Base-by-base conservation (phyloP, 2,113 vertebrate genomes). In the Tychaedon coryphoeus region DNA sequence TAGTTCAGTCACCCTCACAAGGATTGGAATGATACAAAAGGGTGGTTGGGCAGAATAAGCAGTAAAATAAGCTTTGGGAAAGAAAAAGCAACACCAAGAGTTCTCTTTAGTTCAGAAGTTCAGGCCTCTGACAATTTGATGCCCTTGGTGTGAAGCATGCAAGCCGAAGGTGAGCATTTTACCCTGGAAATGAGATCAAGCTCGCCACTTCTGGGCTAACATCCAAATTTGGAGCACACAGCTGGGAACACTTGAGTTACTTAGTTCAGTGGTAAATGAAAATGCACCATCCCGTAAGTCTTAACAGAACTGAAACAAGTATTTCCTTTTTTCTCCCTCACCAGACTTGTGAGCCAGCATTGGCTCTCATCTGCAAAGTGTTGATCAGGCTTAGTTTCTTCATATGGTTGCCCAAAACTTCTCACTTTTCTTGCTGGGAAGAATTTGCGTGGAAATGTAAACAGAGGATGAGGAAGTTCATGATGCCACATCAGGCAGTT, bases 391-490 rank as follows among this genome's bases (percentile, higher is more conserved):
- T 71, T 83, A 66, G 78, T 88, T 88, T 95, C 65, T 90, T 92
- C 64, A 34, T 66, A 38, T 10, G 34, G 17, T 88, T 78, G 89
- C 62, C 43, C 19, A 40, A 87, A 87, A 62, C 73, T 93, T 95
- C 92, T 88, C 67, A 78, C 54, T 92, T 90, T 93, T 81, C 77
- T 95, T 86, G 61, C 79, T 94, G 79, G 60, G 91, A 92, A 96
- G 70, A 67, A 89, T 96, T 82, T 73, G 71, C 1, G 34, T 96
- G 51, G 57, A 86, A 85, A 93, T 45, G 10, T 90, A 96, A 95
- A 93, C 78, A 81, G 18, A 65, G 70, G 93, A 96, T 94, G 86
- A 92, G 85, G 92, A 93, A 90, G 90, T 95, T 87, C 31, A 16
- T 4, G 2, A 38, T 91, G 43, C 33, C 36, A 24, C 16, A 28